phyloP scores from a whole-genome alignment of 2,113 vertebrate species.

The Sinocyclocheilus anophthalmus region DNA sequence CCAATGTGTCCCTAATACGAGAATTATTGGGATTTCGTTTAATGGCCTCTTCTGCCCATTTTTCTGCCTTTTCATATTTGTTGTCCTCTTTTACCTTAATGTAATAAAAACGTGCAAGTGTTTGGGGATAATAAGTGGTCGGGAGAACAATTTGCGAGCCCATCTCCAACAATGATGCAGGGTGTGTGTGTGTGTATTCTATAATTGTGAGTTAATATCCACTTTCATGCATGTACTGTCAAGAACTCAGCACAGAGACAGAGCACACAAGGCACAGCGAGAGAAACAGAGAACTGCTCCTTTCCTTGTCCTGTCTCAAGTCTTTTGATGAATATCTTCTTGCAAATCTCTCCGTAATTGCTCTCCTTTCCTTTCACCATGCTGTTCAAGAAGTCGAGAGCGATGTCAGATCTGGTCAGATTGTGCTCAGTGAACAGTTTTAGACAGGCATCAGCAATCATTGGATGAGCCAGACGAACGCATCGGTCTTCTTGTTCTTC shows the following conservation, averaged over 20 bases:
- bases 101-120: neutral
- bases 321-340: neutral
- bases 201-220: too few species aligned
- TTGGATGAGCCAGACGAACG: too few species aligned
- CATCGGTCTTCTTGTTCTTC: too few species aligned
- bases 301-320: neutral
- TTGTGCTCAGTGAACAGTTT: neutral
- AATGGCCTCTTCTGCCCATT: neutral
- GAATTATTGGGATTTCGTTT: fast-evolving
- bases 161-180: too few species aligned
- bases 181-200: too few species aligned
- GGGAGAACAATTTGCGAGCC: too few species aligned
- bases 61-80: neutral
- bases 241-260: too few species aligned
- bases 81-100: neutral
- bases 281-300: too few species aligned
- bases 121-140: neutral
- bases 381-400: neutral
- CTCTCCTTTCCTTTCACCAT: neutral
- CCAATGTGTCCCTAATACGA: neutral
- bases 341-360: neutral
- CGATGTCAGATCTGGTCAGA: neutral
- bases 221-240: too few species aligned
- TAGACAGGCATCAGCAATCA: neutral
- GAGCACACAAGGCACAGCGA: too few species aligned